Evolutionary conservation across 2,888 invertebrate species (phyloP), one percentile per base, ranked within the genome.

Genomic region (Cordilura impudica): DNA sequence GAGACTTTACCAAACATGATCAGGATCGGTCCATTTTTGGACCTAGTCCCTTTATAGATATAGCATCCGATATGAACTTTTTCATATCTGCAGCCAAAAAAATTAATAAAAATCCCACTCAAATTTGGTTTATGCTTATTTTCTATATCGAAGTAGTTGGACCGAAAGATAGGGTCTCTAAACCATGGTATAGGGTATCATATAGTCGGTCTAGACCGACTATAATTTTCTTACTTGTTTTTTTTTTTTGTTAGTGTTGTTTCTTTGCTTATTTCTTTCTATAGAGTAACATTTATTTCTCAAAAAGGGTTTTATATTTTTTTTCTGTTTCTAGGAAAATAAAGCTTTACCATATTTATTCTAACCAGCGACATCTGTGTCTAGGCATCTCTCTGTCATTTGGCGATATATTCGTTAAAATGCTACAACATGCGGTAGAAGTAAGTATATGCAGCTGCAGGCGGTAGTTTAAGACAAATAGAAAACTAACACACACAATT

Each of bases 391-490:
- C 45, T 45, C 35, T 47, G 19, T 26, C 1, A 53, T 21, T 19
- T 56, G 12, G 19, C 43, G 10, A 26, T 35, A 12, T 63, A 53
- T 51, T 4, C 26, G 31, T 66, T 49, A 31, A 23, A 19, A 23
- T 43, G 21, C 18, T 65, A 67, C 63, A 49, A 67, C 45, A 19
- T 61, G 18, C n/a, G 21, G 12, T 23, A 14, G 54, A 14, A 51
- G 70, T 53, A 31, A 39, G 29, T 43, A 58, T 12, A 16, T 67
- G 73, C 76, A 78, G 67, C 73, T 79, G 82, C 82, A 79, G 71
- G 75, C 79, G 79, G 79, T 63, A 63, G 56, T 61, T 79, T 75
- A 63, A 75, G 66, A 67, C 61, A 75, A 79, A 79, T 56, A 75
- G 56, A 43, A 54, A 58, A 69, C 73, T 49, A 70, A 16, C 49